Percentiles rank a stretch among this genome's conserved stretches.
Conservation (phyloP, 2,888 invertebrate species). For the Agrochola circellaris region DNA sequence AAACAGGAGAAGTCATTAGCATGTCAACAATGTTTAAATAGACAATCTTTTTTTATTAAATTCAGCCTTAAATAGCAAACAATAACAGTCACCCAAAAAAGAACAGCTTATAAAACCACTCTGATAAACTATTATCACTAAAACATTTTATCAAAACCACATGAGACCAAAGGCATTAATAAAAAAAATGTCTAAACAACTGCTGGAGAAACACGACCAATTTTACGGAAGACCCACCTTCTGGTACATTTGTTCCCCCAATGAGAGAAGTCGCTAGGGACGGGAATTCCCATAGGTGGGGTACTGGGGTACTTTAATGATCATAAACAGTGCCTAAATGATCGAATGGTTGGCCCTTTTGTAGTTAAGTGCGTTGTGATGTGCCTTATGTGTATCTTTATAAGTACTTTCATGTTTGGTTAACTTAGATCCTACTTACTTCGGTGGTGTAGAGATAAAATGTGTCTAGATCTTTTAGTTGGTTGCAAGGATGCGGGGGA, state of each 20-base stretch:
- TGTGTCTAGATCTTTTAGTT: too few species aligned
- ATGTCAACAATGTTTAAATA: not conserved
- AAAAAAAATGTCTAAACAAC: conserved; percentile 68
- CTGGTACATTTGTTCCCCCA: conserved; percentile 46
- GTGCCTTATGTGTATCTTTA: conserved; percentile 26
- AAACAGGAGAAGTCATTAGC: not conserved
- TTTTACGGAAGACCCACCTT: conserved; percentile 46
- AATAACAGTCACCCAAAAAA: not conserved
- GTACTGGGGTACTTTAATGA: conserved; percentile 77
- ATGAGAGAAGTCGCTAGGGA: conserved; percentile 59
- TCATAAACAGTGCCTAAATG: conserved; percentile 88
- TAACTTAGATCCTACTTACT: too few species aligned
- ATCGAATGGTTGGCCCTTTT: conserved; percentile 76
- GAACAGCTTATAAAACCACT: conserved; percentile 13
- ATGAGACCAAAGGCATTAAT: conserved; percentile 50
- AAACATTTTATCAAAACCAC: conserved; percentile 54
- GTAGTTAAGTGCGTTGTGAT: conserved; percentile 63
- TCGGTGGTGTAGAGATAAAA: too few species aligned
- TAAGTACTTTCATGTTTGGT: conserved; percentile 11
- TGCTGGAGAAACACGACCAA: conserved; percentile 53
- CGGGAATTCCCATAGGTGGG: conserved; percentile 62
- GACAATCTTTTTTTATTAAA: too few species aligned
- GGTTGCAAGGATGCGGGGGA: too few species aligned
- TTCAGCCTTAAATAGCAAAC: not conserved
- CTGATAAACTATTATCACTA: conserved; percentile 54